Evolutionary conservation across 2,797 vertebrate species (phyloP).

Genomic region (Lepidocolaptes lacrymiger): DNA sequence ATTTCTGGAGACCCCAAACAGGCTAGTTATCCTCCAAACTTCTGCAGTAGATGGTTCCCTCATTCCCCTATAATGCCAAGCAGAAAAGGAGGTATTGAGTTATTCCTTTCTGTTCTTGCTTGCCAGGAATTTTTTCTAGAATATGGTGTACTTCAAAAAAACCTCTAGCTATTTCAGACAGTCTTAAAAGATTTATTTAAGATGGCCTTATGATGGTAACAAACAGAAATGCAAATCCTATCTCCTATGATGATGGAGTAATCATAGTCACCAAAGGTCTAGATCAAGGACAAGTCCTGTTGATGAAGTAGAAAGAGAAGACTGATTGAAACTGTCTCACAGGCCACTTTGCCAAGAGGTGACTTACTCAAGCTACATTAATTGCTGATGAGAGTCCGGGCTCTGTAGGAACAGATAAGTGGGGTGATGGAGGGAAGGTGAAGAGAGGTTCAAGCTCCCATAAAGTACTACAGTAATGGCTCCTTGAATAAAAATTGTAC

Average conservation of each 20-base stretch:
- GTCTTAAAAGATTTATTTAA: not conserved
- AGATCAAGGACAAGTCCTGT: not conserved
- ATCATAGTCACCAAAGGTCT: not conserved
- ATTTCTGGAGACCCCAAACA: not conserved
- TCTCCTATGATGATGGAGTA: not conserved
- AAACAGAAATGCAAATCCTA: not conserved
- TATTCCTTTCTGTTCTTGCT: not conserved
- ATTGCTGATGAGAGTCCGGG: not conserved
- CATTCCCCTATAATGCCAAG: not conserved
- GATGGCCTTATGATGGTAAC: not conserved
- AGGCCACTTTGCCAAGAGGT: not conserved
- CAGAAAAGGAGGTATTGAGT: not conserved
- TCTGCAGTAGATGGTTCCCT: not conserved
- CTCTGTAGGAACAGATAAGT: not conserved
- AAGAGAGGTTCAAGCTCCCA: not conserved
- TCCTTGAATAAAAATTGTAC: not conserved
- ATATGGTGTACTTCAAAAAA: not conserved
- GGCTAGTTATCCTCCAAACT: not conserved
- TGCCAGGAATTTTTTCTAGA: not conserved
- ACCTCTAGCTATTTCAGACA: not conserved
- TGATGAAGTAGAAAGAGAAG: not conserved
- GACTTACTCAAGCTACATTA: not conserved
- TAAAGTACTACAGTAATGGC: not conserved
- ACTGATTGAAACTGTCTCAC: accelerated
- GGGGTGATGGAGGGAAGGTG: not conserved